These are phyloP conservation scores for Pararge aegeria DNA, from an alignment of 1,140 invertebrate species.

Conservation along the genomic window DNA sequence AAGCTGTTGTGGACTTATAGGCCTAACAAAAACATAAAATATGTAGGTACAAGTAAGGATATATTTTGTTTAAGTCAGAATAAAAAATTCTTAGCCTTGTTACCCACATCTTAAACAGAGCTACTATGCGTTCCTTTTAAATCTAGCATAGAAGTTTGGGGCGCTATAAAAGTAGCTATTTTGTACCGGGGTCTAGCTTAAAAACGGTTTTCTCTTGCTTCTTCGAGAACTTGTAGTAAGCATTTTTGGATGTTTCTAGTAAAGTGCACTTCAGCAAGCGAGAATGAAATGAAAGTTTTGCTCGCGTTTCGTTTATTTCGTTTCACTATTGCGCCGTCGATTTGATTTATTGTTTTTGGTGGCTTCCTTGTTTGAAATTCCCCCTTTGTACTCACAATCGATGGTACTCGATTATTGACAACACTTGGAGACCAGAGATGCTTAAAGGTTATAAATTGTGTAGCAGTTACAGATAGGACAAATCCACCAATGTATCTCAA, in stretches of 20 bases:
- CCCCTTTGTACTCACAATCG: constrained; percentile 44
- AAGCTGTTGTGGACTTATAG: too few species aligned
- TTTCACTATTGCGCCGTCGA: constrained; percentile 41
- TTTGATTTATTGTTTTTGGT: constrained; percentile 69
- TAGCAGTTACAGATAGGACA: not conserved
- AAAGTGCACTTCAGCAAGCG: constrained; percentile 56
- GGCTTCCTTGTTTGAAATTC: constrained; percentile 46
- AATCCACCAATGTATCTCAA: too few species aligned
- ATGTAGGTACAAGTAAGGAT: too few species aligned
- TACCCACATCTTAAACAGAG: too few species aligned
- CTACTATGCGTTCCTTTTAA: too few species aligned
- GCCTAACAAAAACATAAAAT: too few species aligned
- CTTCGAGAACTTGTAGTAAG: constrained; percentile 39
- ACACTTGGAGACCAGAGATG: constrained; percentile 19
- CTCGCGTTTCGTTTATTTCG: constrained; percentile 61
- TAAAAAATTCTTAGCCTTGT: too few species aligned
- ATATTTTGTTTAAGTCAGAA: too few species aligned
- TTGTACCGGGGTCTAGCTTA: too few species aligned
- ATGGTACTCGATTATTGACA: constrained; percentile 36
- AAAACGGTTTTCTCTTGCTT: too few species aligned
- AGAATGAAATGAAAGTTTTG: constrained; percentile 70
- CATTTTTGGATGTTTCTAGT: constrained; percentile 37
- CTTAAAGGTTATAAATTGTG: constrained; percentile 8
- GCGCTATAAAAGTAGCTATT: too few species aligned
- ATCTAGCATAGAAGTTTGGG: too few species aligned